phyloP scores from a whole-genome alignment of 2,113 vertebrate species.

The Phainopepla nitens region DNA sequence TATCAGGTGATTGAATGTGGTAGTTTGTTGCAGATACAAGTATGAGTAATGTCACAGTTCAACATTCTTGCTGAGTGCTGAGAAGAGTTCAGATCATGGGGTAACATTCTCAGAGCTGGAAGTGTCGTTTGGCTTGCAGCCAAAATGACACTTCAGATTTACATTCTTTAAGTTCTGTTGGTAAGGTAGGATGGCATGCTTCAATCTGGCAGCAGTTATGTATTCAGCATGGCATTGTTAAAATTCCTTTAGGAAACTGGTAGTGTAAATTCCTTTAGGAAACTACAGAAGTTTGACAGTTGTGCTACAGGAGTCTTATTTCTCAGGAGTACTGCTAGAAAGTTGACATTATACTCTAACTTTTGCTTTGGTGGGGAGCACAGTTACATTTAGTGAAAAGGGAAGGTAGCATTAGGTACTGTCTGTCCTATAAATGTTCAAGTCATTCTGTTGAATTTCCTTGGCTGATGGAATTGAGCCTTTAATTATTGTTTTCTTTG shows the following conservation, averaged over 20 bases:
- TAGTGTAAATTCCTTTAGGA: not conserved
- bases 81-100: not conserved
- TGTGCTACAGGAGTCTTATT: not conserved
- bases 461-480: not conserved
- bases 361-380: not conserved
- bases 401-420: not conserved
- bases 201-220: not conserved
- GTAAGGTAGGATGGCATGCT: not conserved
- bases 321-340: not conserved
- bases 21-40: not conserved
- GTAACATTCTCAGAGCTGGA: not conserved
- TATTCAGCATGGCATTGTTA: not conserved
- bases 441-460: not conserved
- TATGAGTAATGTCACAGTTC: not conserved
- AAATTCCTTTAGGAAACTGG: not conserved
- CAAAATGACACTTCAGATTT: not conserved
- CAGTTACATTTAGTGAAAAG: not conserved
- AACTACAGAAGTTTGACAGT: not conserved
- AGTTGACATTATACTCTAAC: not conserved
- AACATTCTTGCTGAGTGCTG: not conserved
- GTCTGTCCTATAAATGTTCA: not conserved
- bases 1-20: not conserved
- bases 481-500: not conserved
- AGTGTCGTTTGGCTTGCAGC: not conserved
- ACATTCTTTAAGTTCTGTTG: not conserved